Evolutionary conservation across 2,888 invertebrate genomes (phyloP).

Genomic region (Drosophila mulleri): DNA sequence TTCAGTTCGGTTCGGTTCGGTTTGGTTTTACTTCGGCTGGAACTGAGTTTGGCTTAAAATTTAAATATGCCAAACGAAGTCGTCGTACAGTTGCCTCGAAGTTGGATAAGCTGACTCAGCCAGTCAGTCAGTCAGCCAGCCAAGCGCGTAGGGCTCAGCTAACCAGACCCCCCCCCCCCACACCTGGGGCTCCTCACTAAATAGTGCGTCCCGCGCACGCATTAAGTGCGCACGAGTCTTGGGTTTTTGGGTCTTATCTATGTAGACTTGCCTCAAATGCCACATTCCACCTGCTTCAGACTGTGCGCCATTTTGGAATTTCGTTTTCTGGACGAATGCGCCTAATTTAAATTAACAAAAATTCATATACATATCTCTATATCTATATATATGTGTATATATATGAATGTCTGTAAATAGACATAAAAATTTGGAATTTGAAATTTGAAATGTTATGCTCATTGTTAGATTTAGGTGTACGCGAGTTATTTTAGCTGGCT

Average conservation of each 20-base stretch:
- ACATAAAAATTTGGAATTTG: conserved; percentile 43
- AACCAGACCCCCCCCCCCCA: background rate
- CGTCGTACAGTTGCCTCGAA: conserved; percentile 62
- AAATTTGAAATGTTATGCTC: conserved; percentile 73
- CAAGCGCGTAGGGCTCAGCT: conserved; percentile 56
- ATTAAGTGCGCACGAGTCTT: conserved; percentile 55
- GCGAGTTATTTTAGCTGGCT: conserved; percentile 26
- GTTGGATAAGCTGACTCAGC: conserved; percentile 59
- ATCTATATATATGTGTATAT: conserved; percentile 8
- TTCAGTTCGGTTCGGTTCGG: conserved; percentile 1
- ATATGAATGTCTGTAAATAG: conserved; percentile 32
- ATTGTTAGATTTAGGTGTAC: conserved; percentile 60
- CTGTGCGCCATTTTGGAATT: conserved; percentile 71
- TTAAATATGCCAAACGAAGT: conserved; percentile 55
- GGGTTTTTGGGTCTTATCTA: conserved; percentile 54
- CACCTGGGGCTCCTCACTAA: background rate
- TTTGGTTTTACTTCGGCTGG: conserved; percentile 28
- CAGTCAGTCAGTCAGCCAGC: conserved; percentile 44
- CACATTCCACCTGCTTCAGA: conserved; percentile 68
- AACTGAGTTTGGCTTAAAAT: conserved; percentile 42
- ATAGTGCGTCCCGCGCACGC: conserved; percentile 35
- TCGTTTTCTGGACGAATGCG: conserved; percentile 79
- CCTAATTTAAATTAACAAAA: conserved; percentile 76
- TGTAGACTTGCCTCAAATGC: conserved; percentile 46
- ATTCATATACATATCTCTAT: conserved; percentile 13